Evolutionary conservation across 2,888 invertebrate genomes (phyloP).

Genomic region (Dryococelus australis): DNA sequence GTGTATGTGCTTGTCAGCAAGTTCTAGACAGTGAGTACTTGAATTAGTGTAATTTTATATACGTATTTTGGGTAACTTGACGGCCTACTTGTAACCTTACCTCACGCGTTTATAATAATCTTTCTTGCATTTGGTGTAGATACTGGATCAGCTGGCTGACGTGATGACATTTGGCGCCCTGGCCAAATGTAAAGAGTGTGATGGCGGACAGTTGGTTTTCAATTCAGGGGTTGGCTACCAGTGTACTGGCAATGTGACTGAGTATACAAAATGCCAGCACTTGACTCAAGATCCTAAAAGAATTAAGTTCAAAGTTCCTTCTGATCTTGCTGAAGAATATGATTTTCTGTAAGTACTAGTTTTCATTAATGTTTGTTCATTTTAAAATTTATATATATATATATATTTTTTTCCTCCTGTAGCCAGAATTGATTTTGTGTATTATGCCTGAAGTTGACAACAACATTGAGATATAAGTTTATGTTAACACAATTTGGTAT

Average conservation of each 20-base stretch:
- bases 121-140: conserved; percentile 61
- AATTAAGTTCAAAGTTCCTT: conserved; percentile 72
- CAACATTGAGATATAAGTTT: too few species aligned
- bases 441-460: too few species aligned
- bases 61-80: too few species aligned
- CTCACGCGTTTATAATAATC: too few species aligned
- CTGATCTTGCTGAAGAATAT: conserved; percentile 63
- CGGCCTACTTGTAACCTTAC: too few species aligned
- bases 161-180: conserved; percentile 88
- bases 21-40: too few species aligned
- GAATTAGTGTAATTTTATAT: too few species aligned
- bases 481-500: too few species aligned
- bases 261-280: conserved; percentile 89
- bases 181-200: conserved; percentile 79
- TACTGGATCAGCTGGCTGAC: conserved; percentile 81
- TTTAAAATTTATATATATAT: not conserved
- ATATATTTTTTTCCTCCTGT: not conserved
- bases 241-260: conserved; percentile 83
- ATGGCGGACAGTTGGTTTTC: conserved; percentile 73
- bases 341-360: conserved; percentile 62
- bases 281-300: conserved; percentile 76
- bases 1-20: too few species aligned
- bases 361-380: not conserved
- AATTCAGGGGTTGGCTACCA: conserved; percentile 78
- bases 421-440: too few species aligned